Evolutionary conservation across 2,797 vertebrate species (phyloP), one percentile per base, ranked within the genome.

Genomic region (Cuculus canorus): DNA sequence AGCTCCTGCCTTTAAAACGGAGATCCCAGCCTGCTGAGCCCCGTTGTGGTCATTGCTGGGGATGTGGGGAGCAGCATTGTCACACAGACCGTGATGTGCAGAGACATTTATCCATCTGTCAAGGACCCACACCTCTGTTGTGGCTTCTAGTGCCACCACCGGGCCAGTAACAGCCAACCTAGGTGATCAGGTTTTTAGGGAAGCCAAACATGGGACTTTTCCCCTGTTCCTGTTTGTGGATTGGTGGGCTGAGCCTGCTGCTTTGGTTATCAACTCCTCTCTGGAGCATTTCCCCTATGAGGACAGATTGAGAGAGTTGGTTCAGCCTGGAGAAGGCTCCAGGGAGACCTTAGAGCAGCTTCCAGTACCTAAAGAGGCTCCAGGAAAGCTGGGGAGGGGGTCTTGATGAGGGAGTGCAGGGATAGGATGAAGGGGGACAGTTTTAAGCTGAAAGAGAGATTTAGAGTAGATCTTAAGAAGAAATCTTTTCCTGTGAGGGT

Each of bases 81-180:
- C 54, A 41, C 41, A 3, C 10, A 4, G 1, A 7, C 43, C 4
- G 2, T 1, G 1, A 32, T 1, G 22, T 17, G 6, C 30, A 24
- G 1, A 7, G 57, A 1, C 43, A 30, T 37, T 70, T 57, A 22
- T 43, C 60, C 37, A 9, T 14, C 50, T 15, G 0, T 5, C 2
- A 1, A 16, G 14, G 60, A 9, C 23, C 5, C 28, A 10, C 4
- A 0, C 7, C 43, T 71, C 24, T 41, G 32, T 7, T 8, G 17
- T 61, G 60, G 37, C 22, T 81, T 84, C 33, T 2, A 2, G 59
- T 45, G 33, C 9, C 75, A 50, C 54, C n/a, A 3, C 0, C 0
- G 11, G 22, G 35, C 52, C 25, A 19, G 10, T 22, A 48, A 48
- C 13, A 63, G 70, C 61, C 28, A 33, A 30, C 21, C 45, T 2